Evolutionary conservation across 2,888 invertebrate species (phyloP), one percentile per base, ranked within the genome.

Genomic region (Pollenia amentaria): DNA sequence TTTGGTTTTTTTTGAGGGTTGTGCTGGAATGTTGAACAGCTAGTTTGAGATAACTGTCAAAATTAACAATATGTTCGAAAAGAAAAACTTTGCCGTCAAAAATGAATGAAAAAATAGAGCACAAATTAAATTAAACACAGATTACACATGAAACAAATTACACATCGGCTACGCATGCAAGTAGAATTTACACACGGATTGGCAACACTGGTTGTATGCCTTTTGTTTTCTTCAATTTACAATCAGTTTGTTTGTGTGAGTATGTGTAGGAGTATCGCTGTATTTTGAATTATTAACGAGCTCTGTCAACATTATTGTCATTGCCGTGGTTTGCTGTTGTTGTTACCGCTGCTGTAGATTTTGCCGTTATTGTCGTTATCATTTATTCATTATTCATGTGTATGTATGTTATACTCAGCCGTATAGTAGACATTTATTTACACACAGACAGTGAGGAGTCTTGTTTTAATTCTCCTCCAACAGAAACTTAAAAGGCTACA

Each of bases 371-470:
- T 55, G 9, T 62, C 60, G 69, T 82, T 77, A 65, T 72, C 53
- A 16, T 70, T 65, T 57, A 76, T 76, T 80, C 72, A 65, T 72
- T 65, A 80, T 70, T 65, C 55, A 65, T 62, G 6, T 29, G 29
- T 29, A 29, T 29, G 29, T 29, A 29, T 29, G 29, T 78, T 51
- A 8, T 69, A 60, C 11, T 72, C 46, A 10, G 53, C 18, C 60
- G 40, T 48, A 57, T 65, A 57, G 48, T 18, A 29, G 60, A 38
- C 9, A 44, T 69, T 16, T 57, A 81, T 81, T 75, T 42, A 62
- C 73, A 83, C 48, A 83, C 70, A 83, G 83, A 77, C 83, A 65
- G 40, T 57, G 64, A 72, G 83, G 70, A 83, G 83, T 77, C 83
- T 83, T 62, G 18, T 29, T 29, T 29, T 69, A 21, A 42, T 60